phyloP scores from a whole-genome alignment of 1,140 invertebrate genomes.

The Cotesia chilonis region DNA sequence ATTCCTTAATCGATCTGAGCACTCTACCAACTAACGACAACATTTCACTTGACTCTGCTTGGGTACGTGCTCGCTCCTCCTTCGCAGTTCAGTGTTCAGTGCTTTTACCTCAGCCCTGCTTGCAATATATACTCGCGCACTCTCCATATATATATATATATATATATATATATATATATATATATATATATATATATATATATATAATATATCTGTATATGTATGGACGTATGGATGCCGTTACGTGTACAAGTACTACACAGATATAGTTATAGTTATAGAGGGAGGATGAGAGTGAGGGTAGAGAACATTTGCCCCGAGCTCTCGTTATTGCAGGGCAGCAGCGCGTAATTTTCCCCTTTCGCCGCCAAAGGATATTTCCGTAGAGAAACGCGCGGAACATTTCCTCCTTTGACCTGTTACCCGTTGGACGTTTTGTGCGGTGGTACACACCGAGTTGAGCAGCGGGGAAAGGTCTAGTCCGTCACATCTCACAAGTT shows the following conservation, averaged over 20 bases:
- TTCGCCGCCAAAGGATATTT: slow-evolving; percentile 32
- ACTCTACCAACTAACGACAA: slow-evolving; percentile 23
- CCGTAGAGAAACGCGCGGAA: slow-evolving; percentile 31
- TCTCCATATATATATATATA: background rate
- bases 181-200: background rate
- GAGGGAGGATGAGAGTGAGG: background rate
- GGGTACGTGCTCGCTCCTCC: too few species aligned
- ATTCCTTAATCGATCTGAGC: slow-evolving; percentile 20
- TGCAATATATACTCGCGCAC: background rate
- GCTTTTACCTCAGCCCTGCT: background rate
- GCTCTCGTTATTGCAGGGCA: slow-evolving; percentile 39
- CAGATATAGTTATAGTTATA: too few species aligned
- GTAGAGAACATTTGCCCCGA: slow-evolving; percentile 14
- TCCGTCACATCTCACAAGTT: slow-evolving; percentile 18
- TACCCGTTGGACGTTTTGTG: too few species aligned
- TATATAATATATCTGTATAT: background rate
- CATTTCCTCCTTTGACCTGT: slow-evolving; percentile 37
- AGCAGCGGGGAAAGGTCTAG: slow-evolving; percentile 12
- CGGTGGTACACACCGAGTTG: too few species aligned
- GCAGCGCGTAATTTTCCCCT: slow-evolving; percentile 35
- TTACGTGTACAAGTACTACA: background rate
- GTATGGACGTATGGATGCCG: background rate
- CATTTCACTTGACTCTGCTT: slow-evolving; percentile 21
- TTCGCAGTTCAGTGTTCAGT: too few species aligned
- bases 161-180: slow-evolving; percentile 1